Evolutionary conservation across 1,140 invertebrate genomes (phyloP).

Genomic region (Heliconius hewitsoni): DNA sequence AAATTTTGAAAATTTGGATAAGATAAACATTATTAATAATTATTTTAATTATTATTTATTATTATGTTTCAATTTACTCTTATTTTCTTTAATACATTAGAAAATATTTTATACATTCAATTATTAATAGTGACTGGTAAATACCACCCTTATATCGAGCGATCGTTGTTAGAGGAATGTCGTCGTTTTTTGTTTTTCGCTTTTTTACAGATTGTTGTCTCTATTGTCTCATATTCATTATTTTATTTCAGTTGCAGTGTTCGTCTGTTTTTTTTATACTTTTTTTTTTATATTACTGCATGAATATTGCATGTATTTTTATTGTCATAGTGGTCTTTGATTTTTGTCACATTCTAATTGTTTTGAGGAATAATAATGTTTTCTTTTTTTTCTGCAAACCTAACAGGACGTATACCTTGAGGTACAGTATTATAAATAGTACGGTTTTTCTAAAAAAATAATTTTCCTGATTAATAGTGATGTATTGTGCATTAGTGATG

Average conservation of each 20-base stretch:
- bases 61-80: no score
- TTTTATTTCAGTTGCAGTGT: conserved; percentile 25
- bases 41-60: no score
- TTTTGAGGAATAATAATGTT: conserved; percentile 24
- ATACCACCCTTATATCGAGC: not conserved
- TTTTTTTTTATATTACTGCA: conserved; percentile 11
- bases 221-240: not conserved
- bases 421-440: conserved; percentile 52
- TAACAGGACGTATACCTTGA: conserved; percentile 75
- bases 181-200: conserved; percentile 24
- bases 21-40: no score
- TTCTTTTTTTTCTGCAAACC: conserved; percentile 49
- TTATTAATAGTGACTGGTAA: not conserved
- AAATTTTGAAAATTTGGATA: no score
- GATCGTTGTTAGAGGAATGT: conserved; percentile 21
- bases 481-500: no score
- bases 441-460: not conserved
- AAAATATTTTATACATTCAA: no score
- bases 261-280: conserved; percentile 3
- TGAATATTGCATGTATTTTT: conserved; percentile 22
- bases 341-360: not conserved
- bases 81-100: no score
- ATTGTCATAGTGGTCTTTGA: not conserved
- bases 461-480: no score
- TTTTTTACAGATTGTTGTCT: conserved; percentile 20